phyloP scores from a whole-genome alignment of 2,797 vertebrate genomes.

The Pyrrhura leucotis region DNA sequence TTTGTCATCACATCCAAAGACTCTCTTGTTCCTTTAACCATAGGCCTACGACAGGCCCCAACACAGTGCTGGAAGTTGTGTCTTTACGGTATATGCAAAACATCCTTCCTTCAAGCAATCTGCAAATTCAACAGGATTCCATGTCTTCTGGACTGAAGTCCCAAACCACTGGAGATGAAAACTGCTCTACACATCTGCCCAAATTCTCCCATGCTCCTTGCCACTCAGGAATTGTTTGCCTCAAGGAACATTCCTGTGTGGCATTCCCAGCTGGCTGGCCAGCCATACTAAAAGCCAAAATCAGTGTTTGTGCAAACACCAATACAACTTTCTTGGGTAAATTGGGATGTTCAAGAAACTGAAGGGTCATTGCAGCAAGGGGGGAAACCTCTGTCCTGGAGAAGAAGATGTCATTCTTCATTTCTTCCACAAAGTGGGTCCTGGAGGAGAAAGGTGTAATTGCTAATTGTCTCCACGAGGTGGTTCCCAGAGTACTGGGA shows the following conservation, averaged over 20 bases:
- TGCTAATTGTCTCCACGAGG: not conserved
- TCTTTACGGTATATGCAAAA: not conserved
- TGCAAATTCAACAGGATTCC: not conserved
- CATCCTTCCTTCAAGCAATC: not conserved
- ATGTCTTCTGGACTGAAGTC: not conserved
- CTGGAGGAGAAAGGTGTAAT: not conserved
- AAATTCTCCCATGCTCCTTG: not conserved
- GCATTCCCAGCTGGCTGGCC: not conserved
- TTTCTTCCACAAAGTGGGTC: not conserved
- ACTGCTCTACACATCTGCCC: not conserved
- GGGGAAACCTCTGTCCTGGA: not conserved
- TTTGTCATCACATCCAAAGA: not conserved
- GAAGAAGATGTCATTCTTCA: not conserved
- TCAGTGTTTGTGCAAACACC: not conserved
- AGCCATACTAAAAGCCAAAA: not conserved
- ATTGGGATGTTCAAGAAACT: not conserved
- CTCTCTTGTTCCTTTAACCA: not conserved
- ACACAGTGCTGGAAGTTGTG: not conserved
- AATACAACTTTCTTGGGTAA: not conserved
- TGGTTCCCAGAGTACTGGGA: not conserved
- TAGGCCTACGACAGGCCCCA: too few species aligned
- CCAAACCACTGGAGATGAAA: not conserved
- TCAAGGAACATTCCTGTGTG: not conserved
- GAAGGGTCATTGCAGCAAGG: not conserved
- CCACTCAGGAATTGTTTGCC: not conserved